Conservation (phyloP, 1,140 invertebrate genomes). For the Theocolax elegans region DNA sequence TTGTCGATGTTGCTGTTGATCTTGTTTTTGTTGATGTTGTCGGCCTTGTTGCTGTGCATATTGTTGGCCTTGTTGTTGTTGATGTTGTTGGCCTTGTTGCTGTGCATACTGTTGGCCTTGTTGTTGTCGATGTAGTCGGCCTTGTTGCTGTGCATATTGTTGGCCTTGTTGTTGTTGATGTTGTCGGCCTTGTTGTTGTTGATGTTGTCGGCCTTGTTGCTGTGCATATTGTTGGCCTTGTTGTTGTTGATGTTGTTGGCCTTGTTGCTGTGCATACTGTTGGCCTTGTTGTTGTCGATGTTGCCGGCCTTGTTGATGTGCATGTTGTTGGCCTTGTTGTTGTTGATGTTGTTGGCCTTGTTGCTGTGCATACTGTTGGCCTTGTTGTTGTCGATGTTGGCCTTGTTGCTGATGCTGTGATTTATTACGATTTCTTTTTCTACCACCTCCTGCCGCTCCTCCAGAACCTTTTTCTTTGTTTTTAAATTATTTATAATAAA, state of each 20-base stretch:
- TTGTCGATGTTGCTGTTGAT: background rate
- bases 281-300: background rate
- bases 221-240: background rate
- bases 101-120: background rate
- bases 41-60: background rate
- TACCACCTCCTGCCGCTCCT: no score
- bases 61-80: conserved; percentile 18
- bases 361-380: conserved; percentile 1
- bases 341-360: background rate
- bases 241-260: background rate
- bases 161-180: no score
- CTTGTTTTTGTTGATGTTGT: background rate
- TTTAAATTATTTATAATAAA: no score
- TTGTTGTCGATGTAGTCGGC: background rate
- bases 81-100: conserved; percentile 28
- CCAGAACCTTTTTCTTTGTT: no score
- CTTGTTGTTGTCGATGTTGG: conserved; percentile 37
- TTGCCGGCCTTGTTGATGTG: no score
- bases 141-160: background rate
- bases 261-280: background rate
- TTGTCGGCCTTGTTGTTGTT: background rate
- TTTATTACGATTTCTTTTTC: no score
- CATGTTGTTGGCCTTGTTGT: background rate
- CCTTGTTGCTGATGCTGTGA: conserved; percentile 1
- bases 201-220: background rate